These are phyloP conservation scores for Spermophilus dauricus DNA, from an alignment of 2,113 vertebrate species.

Conservation along the genomic window DNA sequence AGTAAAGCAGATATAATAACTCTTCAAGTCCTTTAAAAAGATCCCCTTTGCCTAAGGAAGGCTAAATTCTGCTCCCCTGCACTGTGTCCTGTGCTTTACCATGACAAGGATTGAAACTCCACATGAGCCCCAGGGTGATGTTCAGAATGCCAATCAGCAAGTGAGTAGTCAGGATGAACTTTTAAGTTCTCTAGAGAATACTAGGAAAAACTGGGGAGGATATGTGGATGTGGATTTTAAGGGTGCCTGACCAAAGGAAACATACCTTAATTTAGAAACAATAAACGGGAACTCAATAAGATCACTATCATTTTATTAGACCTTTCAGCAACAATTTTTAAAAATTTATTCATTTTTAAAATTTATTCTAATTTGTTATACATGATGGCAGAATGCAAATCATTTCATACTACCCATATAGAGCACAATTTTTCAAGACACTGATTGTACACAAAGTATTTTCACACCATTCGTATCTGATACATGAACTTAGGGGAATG, in stretches of 20 bases:
- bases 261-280: neutral
- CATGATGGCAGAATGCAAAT: no score
- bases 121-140: neutral
- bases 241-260: neutral
- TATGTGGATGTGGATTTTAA: neutral
- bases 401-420: no score
- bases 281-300: neutral
- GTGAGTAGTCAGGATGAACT: neutral
- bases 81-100: neutral
- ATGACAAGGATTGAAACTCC: neutral
- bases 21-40: neutral
- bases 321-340: neutral
- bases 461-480: no score
- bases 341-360: neutral
- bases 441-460: no score
- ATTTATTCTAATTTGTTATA: no score
- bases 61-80: neutral
- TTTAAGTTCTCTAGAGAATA: neutral
- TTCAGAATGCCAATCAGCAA: neutral
- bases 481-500: no score
- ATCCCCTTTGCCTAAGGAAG: neutral
- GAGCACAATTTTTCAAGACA: no score
- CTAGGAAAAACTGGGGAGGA: neutral
- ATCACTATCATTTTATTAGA: neutral
- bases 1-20: neutral